These are phyloP conservation scores for Hyppa rectilinea DNA, from an alignment of 2,888 invertebrate species.

Conservation along the genomic window DNA sequence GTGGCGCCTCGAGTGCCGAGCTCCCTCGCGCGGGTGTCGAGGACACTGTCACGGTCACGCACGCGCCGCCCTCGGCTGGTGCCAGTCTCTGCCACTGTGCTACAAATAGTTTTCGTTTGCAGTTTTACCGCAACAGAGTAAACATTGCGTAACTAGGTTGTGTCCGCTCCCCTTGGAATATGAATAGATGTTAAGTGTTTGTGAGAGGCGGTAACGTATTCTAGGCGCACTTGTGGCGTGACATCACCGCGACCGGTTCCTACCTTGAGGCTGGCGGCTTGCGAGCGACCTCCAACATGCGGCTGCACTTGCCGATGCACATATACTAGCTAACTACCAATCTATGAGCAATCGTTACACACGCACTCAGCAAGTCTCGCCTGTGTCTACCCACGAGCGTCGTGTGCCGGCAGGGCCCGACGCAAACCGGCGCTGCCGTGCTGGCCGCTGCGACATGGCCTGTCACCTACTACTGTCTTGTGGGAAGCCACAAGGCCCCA, in stretches of 20 bases:
- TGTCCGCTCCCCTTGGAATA: conserved; percentile 37
- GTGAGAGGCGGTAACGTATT: conserved; percentile 26
- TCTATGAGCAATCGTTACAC: not conserved
- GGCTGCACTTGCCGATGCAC: conserved; percentile 4
- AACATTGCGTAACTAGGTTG: conserved; percentile 36
- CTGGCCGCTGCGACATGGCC: not conserved
- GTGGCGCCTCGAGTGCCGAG: no score
- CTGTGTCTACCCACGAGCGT: no score
- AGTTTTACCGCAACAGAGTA: conserved; percentile 33
- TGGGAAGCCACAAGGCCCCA: no score
- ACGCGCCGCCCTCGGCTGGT: not conserved
- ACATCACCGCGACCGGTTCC: conserved; percentile 30
- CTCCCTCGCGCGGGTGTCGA: no score
- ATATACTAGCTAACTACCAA: not conserved
- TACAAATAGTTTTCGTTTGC: conserved; percentile 12
- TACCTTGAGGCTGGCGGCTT: conserved; percentile 15
- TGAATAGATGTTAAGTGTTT: conserved; percentile 28
- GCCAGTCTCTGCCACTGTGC: not conserved
- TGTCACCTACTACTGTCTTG: not conserved
- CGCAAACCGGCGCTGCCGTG: not conserved
- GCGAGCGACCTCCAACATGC: conserved; percentile 20
- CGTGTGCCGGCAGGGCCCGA: not conserved
- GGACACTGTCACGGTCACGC: not conserved
- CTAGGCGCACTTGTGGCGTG: conserved; percentile 27
- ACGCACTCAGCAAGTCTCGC: no score